Evolutionary conservation across 2,888 invertebrate genomes (phyloP), one percentile per base, ranked within the genome.

Genomic region (Ophonus ardosiacus): DNA sequence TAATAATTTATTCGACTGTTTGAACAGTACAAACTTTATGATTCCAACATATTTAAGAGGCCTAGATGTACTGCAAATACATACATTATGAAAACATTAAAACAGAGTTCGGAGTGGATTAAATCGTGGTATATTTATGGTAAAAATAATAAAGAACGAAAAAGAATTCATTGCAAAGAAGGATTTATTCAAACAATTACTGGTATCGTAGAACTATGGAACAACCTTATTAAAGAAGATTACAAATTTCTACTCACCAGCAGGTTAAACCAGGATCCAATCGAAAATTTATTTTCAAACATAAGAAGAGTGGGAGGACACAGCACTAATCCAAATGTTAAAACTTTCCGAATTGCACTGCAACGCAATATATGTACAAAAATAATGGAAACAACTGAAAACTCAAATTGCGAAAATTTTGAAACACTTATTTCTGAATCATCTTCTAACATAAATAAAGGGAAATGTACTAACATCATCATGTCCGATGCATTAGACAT

Each of bases 11-110:
- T 79, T 79, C 56, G 8, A 56, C 56, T 57, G 21, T 56, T 79
- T 79, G 17, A 79, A 57, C 31, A 79, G 57, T 57, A 57, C 43
- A 18, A 51, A 57, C 57, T 56, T 51, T 17, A 79, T 18, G 79
- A 40, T 40, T 7, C 40, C 7, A 59, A 57, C 13, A 57, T 57
- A 57, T 57, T 57, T 57, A 40, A 40, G 40, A 40, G 40, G 7
- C 40, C 40, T 7, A 40, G 5, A 7, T 40, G 6, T 40, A 40
- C 5, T 5, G 40, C 5, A 57, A 57, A 57, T 57, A 57, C 15
- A n/a, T 15, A 57, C 13, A 57, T 57, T 15, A 13, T 10, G 13
- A 13, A 57, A 10, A 57, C 57, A 13, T 57, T 57, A 15, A 57
- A 57, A 57, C 6, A 57, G 3, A 10, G 10, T 57, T 57, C 15